A percentile compares a stretch with the other conserved stretches of the same genome.
phyloP scores from a whole-genome alignment of 1,140 invertebrate species.

The Zaprionus davidi region DNA sequence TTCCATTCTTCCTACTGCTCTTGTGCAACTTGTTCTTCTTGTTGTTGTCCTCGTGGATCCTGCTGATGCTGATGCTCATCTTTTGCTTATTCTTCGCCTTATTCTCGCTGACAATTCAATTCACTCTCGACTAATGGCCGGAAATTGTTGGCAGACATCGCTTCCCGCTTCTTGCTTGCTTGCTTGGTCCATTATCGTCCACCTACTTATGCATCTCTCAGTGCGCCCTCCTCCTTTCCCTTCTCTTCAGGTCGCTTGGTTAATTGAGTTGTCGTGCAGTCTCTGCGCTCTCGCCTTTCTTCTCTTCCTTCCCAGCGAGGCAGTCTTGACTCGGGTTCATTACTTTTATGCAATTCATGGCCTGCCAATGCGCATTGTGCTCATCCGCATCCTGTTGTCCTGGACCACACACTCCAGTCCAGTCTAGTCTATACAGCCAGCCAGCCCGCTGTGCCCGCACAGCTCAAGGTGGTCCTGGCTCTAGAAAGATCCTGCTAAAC shows the following conservation, averaged over 20 bases:
- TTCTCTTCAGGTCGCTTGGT: conserved; percentile 29
- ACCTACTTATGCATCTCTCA: conserved; percentile 61
- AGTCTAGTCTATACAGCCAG: not conserved
- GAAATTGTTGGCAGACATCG: conserved; percentile 56
- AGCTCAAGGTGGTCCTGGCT: conserved; percentile 25
- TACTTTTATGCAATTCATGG: conserved; percentile 77
- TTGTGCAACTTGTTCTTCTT: conserved; percentile 2
- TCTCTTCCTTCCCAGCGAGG: not conserved
- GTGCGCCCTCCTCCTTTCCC: conserved; percentile 4
- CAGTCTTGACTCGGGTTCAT: conserved; percentile 41
- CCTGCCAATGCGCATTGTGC: conserved; percentile 55
- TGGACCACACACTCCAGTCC: conserved; percentile 66
- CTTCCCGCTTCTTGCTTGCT: conserved; percentile 30
- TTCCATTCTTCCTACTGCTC: conserved; percentile 12
- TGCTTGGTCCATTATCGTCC: conserved; percentile 10
- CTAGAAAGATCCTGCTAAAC: not conserved
- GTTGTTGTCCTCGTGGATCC: conserved; percentile 13
- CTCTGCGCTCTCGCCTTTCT: not conserved
- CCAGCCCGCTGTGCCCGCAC: conserved; percentile 34
- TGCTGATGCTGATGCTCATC: conserved; percentile 17
- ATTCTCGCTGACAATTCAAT: conserved; percentile 47
- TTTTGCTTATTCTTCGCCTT: conserved; percentile 14
- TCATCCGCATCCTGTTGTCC: conserved; percentile 66
- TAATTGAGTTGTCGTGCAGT: conserved; percentile 69
- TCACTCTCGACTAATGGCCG: conserved; percentile 47